Percentiles rank a stretch among this genome's conserved stretches.
Evolutionary conservation across 2,797 vertebrate genomes (phyloP).

Genomic region (Mormyrus hasselquistii): DNA sequence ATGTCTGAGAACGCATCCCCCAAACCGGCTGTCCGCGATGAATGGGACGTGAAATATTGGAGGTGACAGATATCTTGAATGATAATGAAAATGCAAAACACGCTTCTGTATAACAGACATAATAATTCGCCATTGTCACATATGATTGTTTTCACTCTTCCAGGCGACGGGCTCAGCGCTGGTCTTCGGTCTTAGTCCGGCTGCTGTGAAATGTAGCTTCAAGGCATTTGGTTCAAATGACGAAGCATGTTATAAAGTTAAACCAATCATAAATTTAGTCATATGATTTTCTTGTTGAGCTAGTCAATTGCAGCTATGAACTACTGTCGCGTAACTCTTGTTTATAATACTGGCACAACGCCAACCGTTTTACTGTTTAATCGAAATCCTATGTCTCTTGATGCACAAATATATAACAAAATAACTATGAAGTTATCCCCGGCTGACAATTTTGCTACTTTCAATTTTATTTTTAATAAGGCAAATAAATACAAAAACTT

Average conservation of each 20-base stretch:
- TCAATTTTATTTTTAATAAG: background rate
- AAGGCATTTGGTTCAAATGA: background rate
- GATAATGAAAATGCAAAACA: background rate
- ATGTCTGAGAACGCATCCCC: background rate
- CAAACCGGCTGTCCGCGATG: background rate
- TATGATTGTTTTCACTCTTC: background rate
- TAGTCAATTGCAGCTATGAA: background rate
- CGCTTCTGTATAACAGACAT: background rate
- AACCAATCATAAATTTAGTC: background rate
- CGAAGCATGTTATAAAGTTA: background rate
- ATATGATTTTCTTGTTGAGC: background rate
- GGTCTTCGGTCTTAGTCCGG: background rate
- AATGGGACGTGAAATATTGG: background rate
- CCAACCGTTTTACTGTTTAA: background rate
- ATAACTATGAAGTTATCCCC: background rate
- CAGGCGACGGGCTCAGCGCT: background rate
- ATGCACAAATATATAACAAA: background rate
- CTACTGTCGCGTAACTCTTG: background rate
- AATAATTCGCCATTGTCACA: background rate
- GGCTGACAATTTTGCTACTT: background rate
- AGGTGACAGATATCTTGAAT: background rate
- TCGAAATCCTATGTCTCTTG: slow-evolving; percentile 2
- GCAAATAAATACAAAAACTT: background rate
- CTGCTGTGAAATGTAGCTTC: background rate
- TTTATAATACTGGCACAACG: background rate